phyloP scores from a whole-genome alignment of 2,797 vertebrate genomes.

The Macropus fuliginosus region DNA sequence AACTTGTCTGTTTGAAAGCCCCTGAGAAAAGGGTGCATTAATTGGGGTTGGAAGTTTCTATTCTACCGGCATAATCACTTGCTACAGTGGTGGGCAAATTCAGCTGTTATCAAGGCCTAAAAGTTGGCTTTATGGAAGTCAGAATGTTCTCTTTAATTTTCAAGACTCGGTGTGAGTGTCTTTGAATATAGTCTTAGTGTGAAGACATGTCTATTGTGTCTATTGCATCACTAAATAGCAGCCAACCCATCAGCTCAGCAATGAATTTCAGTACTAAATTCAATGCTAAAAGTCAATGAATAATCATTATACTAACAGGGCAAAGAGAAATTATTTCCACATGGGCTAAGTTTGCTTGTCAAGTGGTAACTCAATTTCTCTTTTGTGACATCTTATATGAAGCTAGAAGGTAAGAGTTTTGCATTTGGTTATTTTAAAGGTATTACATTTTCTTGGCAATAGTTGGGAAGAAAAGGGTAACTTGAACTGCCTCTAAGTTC shows the following conservation, averaged over 20 bases:
- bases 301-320: not conserved
- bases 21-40: constrained; percentile 64
- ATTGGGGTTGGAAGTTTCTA: constrained; percentile 52
- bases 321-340: not conserved
- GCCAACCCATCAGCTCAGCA: constrained; percentile 1
- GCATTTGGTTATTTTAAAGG: constrained; percentile 30
- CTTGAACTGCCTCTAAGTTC: not conserved
- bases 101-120: constrained; percentile 24
- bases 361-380: not conserved
- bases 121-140: constrained; percentile 12
- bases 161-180: not conserved
- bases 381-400: constrained; percentile 1
- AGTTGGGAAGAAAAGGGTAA: not conserved
- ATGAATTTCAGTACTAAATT: constrained; percentile 19
- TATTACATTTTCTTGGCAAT: not conserved
- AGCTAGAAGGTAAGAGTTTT: not conserved
- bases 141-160: constrained; percentile 3
- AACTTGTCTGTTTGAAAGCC: constrained; percentile 59
- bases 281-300: not conserved
- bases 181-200: not conserved
- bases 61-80: constrained; percentile 18
- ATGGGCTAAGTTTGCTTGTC: not conserved
- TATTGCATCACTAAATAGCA: not conserved
- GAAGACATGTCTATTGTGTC: not conserved
- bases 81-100: constrained; percentile 1